These are phyloP conservation scores for Steatornis caripensis DNA, from an alignment of 2,113 vertebrate genomes.

Conservation along the genomic window DNA sequence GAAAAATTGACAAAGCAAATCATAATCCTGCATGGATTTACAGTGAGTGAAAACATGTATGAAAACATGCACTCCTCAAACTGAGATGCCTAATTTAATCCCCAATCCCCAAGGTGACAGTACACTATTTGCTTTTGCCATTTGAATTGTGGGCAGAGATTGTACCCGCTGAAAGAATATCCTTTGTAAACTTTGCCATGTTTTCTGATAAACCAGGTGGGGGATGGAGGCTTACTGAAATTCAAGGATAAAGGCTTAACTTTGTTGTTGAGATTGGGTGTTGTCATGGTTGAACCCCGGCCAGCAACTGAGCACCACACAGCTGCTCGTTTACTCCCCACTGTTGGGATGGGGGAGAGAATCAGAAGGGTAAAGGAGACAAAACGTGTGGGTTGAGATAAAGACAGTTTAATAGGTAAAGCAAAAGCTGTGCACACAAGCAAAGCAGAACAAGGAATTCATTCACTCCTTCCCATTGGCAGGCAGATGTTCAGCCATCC, in stretches of 20 bases:
- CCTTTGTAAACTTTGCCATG: neutral
- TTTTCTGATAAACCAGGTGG: neutral
- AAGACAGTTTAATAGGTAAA: no score
- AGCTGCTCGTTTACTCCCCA: no score
- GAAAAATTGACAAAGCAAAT: neutral
- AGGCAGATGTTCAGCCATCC: no score
- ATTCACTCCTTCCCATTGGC: no score
- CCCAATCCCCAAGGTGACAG: neutral
- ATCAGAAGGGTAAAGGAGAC: no score
- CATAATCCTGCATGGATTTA: neutral
- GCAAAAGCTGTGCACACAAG: no score
- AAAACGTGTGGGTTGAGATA: no score
- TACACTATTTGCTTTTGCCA: neutral
- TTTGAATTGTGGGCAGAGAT: neutral
- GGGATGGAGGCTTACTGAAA: neutral
- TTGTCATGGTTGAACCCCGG: no score
- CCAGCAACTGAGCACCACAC: no score
- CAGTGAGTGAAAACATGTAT: neutral
- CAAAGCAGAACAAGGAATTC: no score
- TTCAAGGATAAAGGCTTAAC: neutral
- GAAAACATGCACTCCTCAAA: neutral
- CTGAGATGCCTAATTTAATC: neutral
- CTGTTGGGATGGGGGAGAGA: no score
- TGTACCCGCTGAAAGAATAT: neutral
- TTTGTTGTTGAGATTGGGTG: neutral